Evolutionary conservation across 2,113 vertebrate genomes (phyloP), one percentile per base, ranked within the genome.

Genomic region (Monopterus albus): DNA sequence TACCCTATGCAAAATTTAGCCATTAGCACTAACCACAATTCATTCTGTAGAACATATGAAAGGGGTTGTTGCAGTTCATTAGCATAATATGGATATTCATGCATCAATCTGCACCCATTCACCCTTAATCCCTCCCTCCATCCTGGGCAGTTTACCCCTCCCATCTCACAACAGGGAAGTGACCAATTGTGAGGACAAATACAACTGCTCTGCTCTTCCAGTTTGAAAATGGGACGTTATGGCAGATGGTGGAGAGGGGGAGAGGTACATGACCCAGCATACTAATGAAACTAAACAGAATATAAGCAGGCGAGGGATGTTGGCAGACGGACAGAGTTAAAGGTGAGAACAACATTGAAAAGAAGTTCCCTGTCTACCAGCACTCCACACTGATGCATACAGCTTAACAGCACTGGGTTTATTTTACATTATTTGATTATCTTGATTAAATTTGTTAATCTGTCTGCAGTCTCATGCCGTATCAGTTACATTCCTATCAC

Each of bases 381-480:
- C 56, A 52, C 18, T 61, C 29, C 26, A 51, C 57, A 78, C 59
- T 18, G 47, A 40, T 18, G 17, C 20, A 10, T 56, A 17, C 33
- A 39, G 39, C 31, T 64, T 46, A 75, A 69, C 67, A 38, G 78
- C 52, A 7, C 18, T 6, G 31, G 69, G 56, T 79, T 70, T 81
- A 68, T 84, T 85, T 55, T 26, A 64, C 45, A 8, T 72, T 64
- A 87, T 87, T 80, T 29, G 56, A 88, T 89, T 85, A 88, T 74
- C 72, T 56, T 52, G 78, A 92, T 91, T 82, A 75, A 43, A 83
- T 86, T 88, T 69, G 81, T 82, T 87, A 79, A 89, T 86, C 84
- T 86, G 69, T 80, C 69, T 86, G 86, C 81, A 65, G 57, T 62
- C 75, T 82, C 60, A 23, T 72, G 9, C 18, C 56, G 31, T 85